Evolutionary conservation across 1,140 invertebrate genomes (phyloP), one percentile per base, ranked within the genome.

Genomic region (Drosophila paulistorum): DNA sequence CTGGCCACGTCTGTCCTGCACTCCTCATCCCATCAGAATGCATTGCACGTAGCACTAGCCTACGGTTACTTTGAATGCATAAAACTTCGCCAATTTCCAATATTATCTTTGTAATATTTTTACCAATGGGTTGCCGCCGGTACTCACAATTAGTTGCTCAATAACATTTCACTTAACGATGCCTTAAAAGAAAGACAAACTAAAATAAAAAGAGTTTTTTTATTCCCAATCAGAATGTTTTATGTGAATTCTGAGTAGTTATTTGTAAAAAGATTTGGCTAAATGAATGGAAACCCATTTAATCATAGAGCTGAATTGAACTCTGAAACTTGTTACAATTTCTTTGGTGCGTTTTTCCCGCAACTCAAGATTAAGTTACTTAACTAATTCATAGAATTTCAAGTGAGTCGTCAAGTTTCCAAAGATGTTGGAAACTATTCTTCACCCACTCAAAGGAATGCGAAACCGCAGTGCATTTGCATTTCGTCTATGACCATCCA

Each of bases 61-160:
- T 77, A 80, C 72, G 83, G 76, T 87, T 89, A 80, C 84, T 89
- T 84, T 87, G 80, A 82, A 84, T 87, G 83, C 84, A 87, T 83
- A 89, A 89, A 80, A 68, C 83, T 74, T 74, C 68, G 77, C 74
- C 84, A 84, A 90, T 86, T 81, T 82, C 63, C 79, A 83, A 77
- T 71, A 82, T 82, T 82, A 89, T 89, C 83, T 83, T 73, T 79
- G 65, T 57, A 78, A 33, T 41, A 65, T 58, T 59, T 59, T 68
- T 63, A 63, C 68, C 74, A 51, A 68, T 58, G 48, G 62, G 58
- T 39, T 4, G 37, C 37, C 37, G 37, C 11, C 37, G 37, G 30
- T 6, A 6, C 30, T 13, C 3, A 39, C 11, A 39, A 67, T 85
- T 70, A 85, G 81, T 74, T 78, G 81, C 77, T 84, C 81, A 80